Base-by-base conservation (phyloP, 2,797 vertebrate genomes). In the Hephaestus fuliginosus region DNA sequence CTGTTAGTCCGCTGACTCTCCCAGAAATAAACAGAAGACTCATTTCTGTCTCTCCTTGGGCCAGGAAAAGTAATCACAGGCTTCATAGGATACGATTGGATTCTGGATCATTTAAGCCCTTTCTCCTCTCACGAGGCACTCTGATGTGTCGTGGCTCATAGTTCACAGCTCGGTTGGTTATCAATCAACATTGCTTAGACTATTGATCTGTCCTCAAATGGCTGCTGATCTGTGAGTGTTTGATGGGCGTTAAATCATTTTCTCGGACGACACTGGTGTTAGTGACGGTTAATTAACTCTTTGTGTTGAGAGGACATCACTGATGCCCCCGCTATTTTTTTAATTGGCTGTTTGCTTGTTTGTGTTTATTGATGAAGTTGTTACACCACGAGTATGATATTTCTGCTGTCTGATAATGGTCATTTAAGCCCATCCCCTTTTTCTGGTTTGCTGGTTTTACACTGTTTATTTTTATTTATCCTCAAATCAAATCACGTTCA, bases 111-210 rank as follows among this genome's bases (percentile, higher is more conserved):
- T 51, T 51, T 51, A 51, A 51, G 20, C 49, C 3, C 49, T 4
- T 52, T 52, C n/a, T 52, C 51, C n/a, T 52, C 61, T 52, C 8
- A 25, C 8, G 9, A 63, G 55, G 22, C 20, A 36, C 55, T 28
- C 1, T 55, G 51, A 9, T 30, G 61, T 44, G 69, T 33, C 30
- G 30, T 33, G 72, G 53, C 36, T 65, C 58, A 28, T 46, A 33
- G 58, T 56, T 68, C 52, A 70, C 12, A 36, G 46, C 62, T 70
- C 30, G 62, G 25, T 28, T 58, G 57, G 43, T 53, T 43, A 15
- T 8, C 25, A 49, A 65, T 69, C 2, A 46, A 44, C 36, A 12
- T 25, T n/a, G 11, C 28, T 46, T 11, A 28, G 18, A 5, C 15
- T 44, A 62, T 62, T 60, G 36, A 66, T 62, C 2, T 60, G 10